phyloP scores from a whole-genome alignment of 2,888 invertebrate species.

The Harpalus rufipes region DNA sequence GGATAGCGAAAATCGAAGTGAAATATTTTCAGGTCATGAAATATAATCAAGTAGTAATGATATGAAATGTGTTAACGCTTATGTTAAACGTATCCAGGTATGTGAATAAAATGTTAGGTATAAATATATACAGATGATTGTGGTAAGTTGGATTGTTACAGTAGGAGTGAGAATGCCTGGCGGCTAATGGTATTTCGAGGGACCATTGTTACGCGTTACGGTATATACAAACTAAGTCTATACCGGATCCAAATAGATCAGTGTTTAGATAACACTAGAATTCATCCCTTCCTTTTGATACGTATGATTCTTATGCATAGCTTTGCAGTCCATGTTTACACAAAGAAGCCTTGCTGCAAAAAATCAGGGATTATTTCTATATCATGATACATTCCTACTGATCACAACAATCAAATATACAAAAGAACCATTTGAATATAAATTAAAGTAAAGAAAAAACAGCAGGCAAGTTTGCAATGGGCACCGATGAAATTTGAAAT shows the following conservation, averaged over 20 bases:
- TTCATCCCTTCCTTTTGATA: conserved; percentile 57
- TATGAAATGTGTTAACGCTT: neutral
- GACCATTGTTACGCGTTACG: conserved; percentile 22
- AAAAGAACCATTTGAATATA: neutral
- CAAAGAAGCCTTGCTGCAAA: conserved; percentile 36
- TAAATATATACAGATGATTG: conserved; percentile 9
- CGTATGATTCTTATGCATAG: conserved; percentile 64
- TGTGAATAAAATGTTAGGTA: conserved; percentile 48
- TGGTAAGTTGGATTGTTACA: conserved; percentile 42
- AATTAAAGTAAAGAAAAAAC: no score
- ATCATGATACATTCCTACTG: conserved; percentile 46
- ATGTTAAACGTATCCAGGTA: conserved; percentile 15
- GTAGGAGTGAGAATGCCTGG: conserved; percentile 47
- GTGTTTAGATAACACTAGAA: conserved; percentile 62
- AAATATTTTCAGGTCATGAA: neutral
- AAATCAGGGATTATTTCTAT: conserved; percentile 52
- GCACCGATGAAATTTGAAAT: neutral
- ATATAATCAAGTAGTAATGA: neutral
- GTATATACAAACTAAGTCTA: neutral
- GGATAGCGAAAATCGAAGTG: neutral
- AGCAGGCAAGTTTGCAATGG: no score
- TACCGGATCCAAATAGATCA: conserved; percentile 49
- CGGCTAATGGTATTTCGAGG: neutral
- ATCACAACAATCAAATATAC: conserved; percentile 30
- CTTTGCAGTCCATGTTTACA: conserved; percentile 60